Percentiles rank a stretch among this genome's conserved stretches.
Evolutionary conservation across 1,140 invertebrate species (phyloP).

Genomic region (Myzus persicae): DNA sequence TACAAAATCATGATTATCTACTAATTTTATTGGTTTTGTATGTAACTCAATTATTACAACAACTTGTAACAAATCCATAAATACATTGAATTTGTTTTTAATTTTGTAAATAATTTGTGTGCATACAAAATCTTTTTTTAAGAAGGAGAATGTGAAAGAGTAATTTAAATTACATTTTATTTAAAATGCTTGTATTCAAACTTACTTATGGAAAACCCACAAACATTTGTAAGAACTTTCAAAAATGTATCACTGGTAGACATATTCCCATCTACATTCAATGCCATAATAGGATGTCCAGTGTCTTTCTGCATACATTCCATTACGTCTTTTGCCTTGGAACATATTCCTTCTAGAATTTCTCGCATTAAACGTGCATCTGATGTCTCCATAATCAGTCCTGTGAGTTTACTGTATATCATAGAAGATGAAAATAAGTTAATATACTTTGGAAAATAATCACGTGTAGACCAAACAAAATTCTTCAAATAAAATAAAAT

Average conservation of each 20-base stretch:
- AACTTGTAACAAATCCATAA: too few relatives aligned
- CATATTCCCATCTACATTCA: slow-evolving; percentile 94
- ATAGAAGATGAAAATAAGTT: background rate
- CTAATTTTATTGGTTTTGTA: too few relatives aligned
- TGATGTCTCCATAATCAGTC: slow-evolving; percentile 91
- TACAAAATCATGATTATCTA: too few relatives aligned
- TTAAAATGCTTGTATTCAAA: slow-evolving; percentile 60
- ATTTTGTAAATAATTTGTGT: too few relatives aligned
- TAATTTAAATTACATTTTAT: background rate
- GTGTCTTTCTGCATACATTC: slow-evolving; percentile 93
- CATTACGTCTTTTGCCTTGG: slow-evolving; percentile 86
- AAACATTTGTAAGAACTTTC: slow-evolving; percentile 93
- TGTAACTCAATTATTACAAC: too few relatives aligned
- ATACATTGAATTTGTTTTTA: too few relatives aligned
- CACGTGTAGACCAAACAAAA: too few relatives aligned
- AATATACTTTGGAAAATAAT: background rate
- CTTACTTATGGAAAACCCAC: slow-evolving; percentile 83
- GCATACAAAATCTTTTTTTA: too few relatives aligned
- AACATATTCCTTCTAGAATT: slow-evolving; percentile 92
- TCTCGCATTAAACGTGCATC: slow-evolving; percentile 93
- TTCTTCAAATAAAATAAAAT: too few relatives aligned
- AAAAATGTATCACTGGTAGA: slow-evolving; percentile 88
- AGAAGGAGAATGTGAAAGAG: too few relatives aligned
- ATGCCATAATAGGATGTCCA: slow-evolving; percentile 77
- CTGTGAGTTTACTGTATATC: slow-evolving; percentile 87